A percentile compares a stretch with the other conserved stretches of the same genome.
phyloP scores from a whole-genome alignment of 2,888 invertebrate genomes.

The Ophonus ardosiacus region DNA sequence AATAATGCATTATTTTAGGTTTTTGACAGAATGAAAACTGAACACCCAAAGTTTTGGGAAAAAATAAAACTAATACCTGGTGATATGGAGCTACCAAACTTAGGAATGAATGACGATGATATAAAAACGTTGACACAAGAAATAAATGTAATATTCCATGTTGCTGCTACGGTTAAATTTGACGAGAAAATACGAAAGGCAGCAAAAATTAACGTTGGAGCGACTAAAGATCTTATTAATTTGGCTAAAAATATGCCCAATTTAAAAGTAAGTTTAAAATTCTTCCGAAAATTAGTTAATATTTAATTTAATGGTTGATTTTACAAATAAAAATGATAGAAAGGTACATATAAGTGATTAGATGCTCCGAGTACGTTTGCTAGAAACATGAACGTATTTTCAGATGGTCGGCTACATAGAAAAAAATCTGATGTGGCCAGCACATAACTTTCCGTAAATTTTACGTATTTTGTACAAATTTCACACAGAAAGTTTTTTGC shows the following conservation, averaged over 20 bases:
- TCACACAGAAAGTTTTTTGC: no score
- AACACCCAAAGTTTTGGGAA: conserved; percentile 76
- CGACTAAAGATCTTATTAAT: conserved; percentile 81
- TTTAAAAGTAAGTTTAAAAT: conserved; percentile 77
- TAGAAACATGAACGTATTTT: no score
- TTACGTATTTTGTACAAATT: no score
- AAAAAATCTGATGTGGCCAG: no score
- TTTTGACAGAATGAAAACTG: conserved; percentile 76
- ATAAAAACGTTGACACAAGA: conserved; percentile 64
- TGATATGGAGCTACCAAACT: conserved; percentile 77
- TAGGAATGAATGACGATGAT: conserved; percentile 78
- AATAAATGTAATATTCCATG: conserved; percentile 78
- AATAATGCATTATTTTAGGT: conserved; percentile 72
- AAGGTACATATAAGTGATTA: no score
- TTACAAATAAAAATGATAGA: no score
- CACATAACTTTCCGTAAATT: no score
- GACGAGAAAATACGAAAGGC: conserved; percentile 86
- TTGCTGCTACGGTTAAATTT: conserved; percentile 81
- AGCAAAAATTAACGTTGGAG: conserved; percentile 85
- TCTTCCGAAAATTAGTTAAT: no score
- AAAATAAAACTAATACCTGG: conserved; percentile 80
- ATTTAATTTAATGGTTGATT: no score
- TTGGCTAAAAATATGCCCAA: conserved; percentile 83
- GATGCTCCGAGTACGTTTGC: no score
- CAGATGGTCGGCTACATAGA: no score